A percentile compares a stretch with the other conserved stretches of the same genome.
Conservation (phyloP, 2,888 invertebrate genomes). For the Leptura quadrifasciata region DNA sequence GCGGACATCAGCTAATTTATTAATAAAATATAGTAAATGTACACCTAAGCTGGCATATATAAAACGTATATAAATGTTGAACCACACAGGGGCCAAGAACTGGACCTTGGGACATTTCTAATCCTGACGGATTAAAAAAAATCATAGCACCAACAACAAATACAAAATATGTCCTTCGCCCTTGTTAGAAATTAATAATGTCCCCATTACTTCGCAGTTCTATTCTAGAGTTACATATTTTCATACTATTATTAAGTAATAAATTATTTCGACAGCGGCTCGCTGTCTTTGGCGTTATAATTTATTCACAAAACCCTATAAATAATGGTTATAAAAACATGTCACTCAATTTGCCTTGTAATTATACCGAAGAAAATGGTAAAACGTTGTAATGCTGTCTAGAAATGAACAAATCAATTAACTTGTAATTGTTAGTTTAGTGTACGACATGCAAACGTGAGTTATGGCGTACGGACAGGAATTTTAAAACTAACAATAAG, state of each 20-base stretch:
- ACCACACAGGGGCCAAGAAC: no score
- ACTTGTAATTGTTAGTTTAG: background rate
- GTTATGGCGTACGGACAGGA: conserved; percentile 2
- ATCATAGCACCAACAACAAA: no score
- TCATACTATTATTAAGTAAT: conserved; percentile 3
- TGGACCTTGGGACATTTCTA: no score
- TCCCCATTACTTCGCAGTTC: background rate
- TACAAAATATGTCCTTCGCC: background rate
- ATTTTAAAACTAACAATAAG: background rate
- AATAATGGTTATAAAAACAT: conserved; percentile 1
- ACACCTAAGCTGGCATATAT: no score
- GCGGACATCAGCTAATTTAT: no score
- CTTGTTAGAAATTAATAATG: background rate
- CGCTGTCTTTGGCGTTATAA: background rate
- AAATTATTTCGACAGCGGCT: background rate
- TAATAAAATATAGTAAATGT: no score
- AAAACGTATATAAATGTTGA: no score
- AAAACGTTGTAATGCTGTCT: conserved; percentile 3
- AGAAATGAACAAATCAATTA: conserved; percentile 17
- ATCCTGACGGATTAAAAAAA: no score
- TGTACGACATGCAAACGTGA: conserved; percentile 21
- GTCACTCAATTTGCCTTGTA: background rate
- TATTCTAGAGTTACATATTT: background rate
- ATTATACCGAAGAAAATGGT: background rate
- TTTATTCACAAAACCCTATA: background rate